A percentile compares a stretch with the other conserved stretches of the same genome.
phyloP scores from a whole-genome alignment of 2,888 invertebrate genomes.

The Pristionchus exspectatus region DNA sequence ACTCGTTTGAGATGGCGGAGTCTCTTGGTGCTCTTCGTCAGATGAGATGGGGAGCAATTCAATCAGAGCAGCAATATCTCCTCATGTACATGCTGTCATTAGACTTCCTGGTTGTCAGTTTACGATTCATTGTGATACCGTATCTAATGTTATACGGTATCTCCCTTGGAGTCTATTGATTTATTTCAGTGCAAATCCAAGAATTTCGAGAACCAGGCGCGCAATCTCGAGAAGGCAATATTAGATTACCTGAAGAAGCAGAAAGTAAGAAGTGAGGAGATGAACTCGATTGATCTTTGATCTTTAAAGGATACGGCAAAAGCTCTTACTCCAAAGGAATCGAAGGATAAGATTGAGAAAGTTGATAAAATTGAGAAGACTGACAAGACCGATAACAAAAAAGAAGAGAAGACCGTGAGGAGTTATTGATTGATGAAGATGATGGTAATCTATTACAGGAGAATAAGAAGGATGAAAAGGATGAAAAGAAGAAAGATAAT shows the following conservation, averaged over 20 bases:
- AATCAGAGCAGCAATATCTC: conserved; percentile 37
- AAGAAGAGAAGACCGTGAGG: not conserved
- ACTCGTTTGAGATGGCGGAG: conserved; percentile 5
- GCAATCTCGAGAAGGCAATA: conserved; percentile 1
- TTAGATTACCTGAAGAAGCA: conserved; percentile 31
- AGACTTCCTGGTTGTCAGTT: conserved; percentile 27
- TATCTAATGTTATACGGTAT: not conserved
- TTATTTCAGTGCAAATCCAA: conserved; percentile 41
- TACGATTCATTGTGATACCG: not conserved
- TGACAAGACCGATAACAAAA: not conserved
- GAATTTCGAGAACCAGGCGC: conserved; percentile 8
- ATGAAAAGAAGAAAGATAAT: not conserved
- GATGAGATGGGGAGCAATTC: conserved; percentile 51
- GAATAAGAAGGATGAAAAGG: not conserved
- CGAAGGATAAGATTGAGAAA: conserved; percentile 32
- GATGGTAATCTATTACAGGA: not conserved
- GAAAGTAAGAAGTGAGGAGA: not conserved
- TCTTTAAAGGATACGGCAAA: conserved; percentile 11
- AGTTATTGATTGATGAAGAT: not conserved
- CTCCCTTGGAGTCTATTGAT: not conserved
- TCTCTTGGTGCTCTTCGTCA: conserved; percentile 24
- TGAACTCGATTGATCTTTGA: conserved; percentile 3
- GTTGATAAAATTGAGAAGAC: not conserved
- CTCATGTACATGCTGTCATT: conserved; percentile 46
- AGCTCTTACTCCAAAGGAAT: not conserved